Evolutionary conservation across 2,888 invertebrate genomes (phyloP).

Genomic region (Aphodius granarius): DNA sequence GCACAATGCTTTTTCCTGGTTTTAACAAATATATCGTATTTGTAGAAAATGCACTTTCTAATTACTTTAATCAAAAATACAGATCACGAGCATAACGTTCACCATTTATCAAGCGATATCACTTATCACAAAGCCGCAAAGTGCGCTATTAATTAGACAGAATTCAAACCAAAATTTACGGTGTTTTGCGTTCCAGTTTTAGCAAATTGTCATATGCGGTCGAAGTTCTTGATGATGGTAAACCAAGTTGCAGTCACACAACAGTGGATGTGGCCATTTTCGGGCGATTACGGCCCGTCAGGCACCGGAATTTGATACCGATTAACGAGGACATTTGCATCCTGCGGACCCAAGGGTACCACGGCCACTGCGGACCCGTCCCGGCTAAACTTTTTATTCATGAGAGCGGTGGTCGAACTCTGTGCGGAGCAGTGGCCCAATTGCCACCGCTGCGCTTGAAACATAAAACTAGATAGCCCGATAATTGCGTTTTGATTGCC

Average conservation of each 20-base stretch:
- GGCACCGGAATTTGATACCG: conserved; percentile 12
- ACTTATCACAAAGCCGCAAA: neutral
- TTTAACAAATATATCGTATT: too few species aligned
- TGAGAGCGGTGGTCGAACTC: conserved; percentile 9
- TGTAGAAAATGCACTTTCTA: too few species aligned
- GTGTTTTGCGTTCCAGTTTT: neutral
- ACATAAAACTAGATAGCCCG: conserved; percentile 39
- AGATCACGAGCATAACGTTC: too few species aligned
- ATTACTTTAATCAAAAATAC: too few species aligned
- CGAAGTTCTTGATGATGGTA: neutral
- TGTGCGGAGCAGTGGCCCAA: conserved; percentile 29
- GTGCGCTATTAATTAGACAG: neutral
- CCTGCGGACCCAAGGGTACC: conserved; percentile 7
- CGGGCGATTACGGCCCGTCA: conserved; percentile 1
- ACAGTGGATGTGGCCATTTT: neutral
- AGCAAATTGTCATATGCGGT: neutral
- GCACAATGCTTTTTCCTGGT: too few species aligned
- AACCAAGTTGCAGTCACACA: conserved; percentile 2
- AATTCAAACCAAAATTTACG: neutral
- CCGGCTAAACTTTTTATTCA: conserved; percentile 23
- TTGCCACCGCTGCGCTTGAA: conserved; percentile 34
- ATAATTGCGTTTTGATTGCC: conserved; percentile 43
- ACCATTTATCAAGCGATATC: neutral
- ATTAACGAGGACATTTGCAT: conserved; percentile 23
- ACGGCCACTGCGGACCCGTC: neutral